phyloP scores from a whole-genome alignment of 2,113 vertebrate species.

The Pyxicephalus adspersus region DNA sequence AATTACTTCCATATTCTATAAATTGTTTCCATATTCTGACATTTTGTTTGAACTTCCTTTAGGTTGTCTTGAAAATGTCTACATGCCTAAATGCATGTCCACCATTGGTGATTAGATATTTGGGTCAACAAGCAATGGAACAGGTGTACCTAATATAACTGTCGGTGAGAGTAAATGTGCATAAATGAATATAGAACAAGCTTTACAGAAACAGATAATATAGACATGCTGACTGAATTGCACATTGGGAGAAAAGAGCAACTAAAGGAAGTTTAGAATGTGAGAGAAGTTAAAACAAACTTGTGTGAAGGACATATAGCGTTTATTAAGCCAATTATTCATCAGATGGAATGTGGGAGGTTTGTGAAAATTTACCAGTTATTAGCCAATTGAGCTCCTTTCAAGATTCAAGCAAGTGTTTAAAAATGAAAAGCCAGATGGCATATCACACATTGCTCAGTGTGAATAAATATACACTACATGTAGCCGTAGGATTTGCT shows the following conservation, averaged over 20 bases:
- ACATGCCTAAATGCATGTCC: too few species aligned
- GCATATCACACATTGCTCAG: neutral
- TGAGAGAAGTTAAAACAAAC: neutral
- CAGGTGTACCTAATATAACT: too few species aligned
- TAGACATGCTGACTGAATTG: too few species aligned
- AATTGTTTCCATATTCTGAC: too few species aligned
- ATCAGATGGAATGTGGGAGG: conserved; percentile 45
- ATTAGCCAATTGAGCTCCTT: conserved; percentile 7
- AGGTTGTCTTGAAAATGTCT: too few species aligned
- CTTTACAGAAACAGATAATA: too few species aligned
- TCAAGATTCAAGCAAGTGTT: conserved; percentile 17
- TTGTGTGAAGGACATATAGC: neutral
- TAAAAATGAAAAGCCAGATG: conserved; percentile 44
- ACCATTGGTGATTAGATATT: too few species aligned
- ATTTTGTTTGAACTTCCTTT: too few species aligned
- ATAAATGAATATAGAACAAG: too few species aligned
- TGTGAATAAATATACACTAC: conserved; percentile 17
- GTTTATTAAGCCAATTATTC: neutral
- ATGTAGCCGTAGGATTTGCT: neutral
- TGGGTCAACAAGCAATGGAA: too few species aligned
- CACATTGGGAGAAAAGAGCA: conserved; percentile 1
- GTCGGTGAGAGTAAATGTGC: too few species aligned
- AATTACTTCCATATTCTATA: too few species aligned
- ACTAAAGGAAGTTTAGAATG: neutral
- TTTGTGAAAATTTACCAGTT: neutral